phyloP scores from a whole-genome alignment of 1,140 invertebrate genomes.

The Rhynchophorus ferrugineus region DNA sequence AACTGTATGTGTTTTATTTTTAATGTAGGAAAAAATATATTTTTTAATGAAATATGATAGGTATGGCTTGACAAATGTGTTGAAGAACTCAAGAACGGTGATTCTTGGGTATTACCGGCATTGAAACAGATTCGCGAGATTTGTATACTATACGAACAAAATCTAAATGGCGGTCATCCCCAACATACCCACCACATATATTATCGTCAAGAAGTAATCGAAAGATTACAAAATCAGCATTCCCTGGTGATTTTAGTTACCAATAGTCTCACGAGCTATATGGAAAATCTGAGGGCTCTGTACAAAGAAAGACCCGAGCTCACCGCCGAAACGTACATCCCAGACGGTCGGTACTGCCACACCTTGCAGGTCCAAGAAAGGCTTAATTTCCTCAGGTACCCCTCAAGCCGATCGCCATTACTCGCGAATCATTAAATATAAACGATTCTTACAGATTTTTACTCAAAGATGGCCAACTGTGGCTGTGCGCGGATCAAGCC shows the following conservation, averaged over 20 bases:
- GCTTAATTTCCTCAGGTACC: slow-evolving; percentile 73
- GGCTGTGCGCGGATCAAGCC: slow-evolving; percentile 93
- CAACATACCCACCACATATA: slow-evolving; percentile 56
- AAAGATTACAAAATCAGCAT: slow-evolving; percentile 84
- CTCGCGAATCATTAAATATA: too few relatives aligned
- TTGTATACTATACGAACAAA: slow-evolving; percentile 83
- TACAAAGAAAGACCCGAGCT: slow-evolving; percentile 67
- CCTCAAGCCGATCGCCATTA: not conserved
- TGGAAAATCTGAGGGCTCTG: slow-evolving; percentile 73
- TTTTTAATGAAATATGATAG: slow-evolving; percentile 3
- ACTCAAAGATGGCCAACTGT: slow-evolving; percentile 88
- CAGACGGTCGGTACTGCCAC: slow-evolving; percentile 88
- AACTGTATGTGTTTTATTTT: slow-evolving; percentile 44
- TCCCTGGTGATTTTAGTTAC: slow-evolving; percentile 89
- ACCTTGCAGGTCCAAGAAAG: slow-evolving; percentile 88
- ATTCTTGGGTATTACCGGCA: slow-evolving; percentile 88
- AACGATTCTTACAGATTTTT: slow-evolving; percentile 74
- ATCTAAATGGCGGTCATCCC: slow-evolving; percentile 43
- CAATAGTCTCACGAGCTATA: slow-evolving; percentile 86
- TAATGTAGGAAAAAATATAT: not conserved
- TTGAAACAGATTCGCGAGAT: slow-evolving; percentile 95
- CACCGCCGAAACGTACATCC: slow-evolving; percentile 73
- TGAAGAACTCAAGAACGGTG: slow-evolving; percentile 81
- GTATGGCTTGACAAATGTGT: slow-evolving; percentile 93
- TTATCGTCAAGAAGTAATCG: slow-evolving; percentile 75